Percentiles rank a stretch among this genome's conserved stretches.
These are phyloP conservation scores for Bedellia somnulentella DNA, from an alignment of 2,888 invertebrate species.

Conservation along the genomic window DNA sequence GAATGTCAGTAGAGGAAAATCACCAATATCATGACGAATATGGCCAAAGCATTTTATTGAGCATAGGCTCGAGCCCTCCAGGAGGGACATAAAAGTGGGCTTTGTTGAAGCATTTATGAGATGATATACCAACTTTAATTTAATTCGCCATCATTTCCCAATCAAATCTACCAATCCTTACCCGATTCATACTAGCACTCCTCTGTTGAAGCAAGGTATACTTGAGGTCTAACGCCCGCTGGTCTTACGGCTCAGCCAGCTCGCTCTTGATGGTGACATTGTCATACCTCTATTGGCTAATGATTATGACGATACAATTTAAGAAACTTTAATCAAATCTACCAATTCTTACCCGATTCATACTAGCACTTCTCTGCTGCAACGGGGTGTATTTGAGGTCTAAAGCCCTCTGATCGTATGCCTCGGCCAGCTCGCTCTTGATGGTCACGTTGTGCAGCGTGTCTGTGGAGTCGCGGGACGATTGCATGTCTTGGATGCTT, in stretches of 20 bases:
- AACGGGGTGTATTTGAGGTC: conserved; percentile 44
- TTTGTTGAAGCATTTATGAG: no score
- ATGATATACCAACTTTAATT: no score
- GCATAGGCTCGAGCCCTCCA: no score
- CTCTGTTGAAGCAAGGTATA: conserved; percentile 46
- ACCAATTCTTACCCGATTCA: conserved; percentile 48
- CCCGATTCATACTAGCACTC: conserved; percentile 56
- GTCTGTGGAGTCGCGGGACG: conserved; percentile 48
- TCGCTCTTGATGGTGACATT: conserved; percentile 49
- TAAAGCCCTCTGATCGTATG: conserved; percentile 39
- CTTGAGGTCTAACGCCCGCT: conserved; percentile 41
- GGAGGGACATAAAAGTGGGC: background rate
- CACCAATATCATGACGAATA: no score
- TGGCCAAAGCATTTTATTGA: no score
- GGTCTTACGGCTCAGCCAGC: conserved; percentile 37
- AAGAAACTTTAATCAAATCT: no score
- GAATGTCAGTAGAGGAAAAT: no score
- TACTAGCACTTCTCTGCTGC: conserved; percentile 51
- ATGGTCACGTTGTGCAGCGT: conserved; percentile 48
- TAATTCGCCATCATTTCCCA: no score
- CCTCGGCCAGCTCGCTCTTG: conserved; percentile 39
- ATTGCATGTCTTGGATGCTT: conserved; percentile 45
- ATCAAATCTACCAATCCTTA: no score
- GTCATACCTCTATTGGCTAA: no score
- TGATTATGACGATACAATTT: no score